Percentiles rank a stretch among this genome's conserved stretches.
These are phyloP conservation scores for Syrmaticus mikado DNA, from an alignment of 2,113 vertebrate genomes.

Conservation along the genomic window DNA sequence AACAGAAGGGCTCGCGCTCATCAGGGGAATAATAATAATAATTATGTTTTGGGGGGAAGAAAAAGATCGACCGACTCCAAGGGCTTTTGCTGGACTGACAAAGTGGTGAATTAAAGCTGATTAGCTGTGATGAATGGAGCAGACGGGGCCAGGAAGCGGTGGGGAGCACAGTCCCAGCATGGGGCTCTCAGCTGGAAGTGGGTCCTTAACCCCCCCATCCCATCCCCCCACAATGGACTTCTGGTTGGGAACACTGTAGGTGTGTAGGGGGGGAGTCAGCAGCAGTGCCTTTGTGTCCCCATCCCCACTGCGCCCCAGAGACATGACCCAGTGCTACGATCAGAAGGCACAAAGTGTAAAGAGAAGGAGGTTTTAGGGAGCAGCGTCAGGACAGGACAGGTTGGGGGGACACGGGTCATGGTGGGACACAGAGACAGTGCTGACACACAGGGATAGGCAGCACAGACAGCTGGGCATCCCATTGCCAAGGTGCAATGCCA, in stretches of 20 bases:
- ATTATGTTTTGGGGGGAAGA: slow-evolving; percentile 8
- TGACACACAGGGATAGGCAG: not conserved
- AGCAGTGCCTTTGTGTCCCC: not conserved
- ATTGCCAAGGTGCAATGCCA: not conserved
- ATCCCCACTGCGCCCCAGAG: not conserved
- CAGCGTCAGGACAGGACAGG: not conserved
- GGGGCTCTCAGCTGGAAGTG: not conserved
- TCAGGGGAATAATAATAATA: slow-evolving; percentile 24
- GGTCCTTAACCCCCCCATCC: not conserved
- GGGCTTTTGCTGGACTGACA: slow-evolving; percentile 22
- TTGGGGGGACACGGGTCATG: not conserved
- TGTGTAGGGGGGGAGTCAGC: not conserved
- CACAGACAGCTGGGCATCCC: too few species aligned
- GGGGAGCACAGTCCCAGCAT: not conserved
- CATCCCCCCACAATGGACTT: not conserved
- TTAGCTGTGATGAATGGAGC: slow-evolving; percentile 57
- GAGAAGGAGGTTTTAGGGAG: too few species aligned
- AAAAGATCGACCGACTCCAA: not conserved
- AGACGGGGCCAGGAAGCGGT: not conserved
- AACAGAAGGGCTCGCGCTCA: not conserved
- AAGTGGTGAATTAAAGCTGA: slow-evolving; percentile 66
- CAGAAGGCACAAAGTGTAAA: not conserved
- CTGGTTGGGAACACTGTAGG: not conserved
- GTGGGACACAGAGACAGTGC: not conserved
- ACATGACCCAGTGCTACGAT: not conserved